These are phyloP conservation scores for Erebia aethiops DNA, from an alignment of 2,888 invertebrate species.

Conservation along the genomic window DNA sequence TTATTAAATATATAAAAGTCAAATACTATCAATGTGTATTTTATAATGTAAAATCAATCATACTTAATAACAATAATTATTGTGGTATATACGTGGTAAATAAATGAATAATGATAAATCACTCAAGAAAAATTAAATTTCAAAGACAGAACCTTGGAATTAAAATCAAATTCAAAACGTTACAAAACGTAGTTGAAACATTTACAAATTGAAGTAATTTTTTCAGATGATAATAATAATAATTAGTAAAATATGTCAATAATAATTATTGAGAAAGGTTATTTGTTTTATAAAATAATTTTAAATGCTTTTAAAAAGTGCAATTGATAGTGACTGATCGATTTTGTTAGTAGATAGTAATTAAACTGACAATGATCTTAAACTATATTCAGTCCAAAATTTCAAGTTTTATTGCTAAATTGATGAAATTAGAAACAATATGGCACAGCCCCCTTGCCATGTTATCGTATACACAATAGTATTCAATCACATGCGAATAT, in stretches of 20 bases:
- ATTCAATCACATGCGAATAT: background rate
- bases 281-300: constrained; percentile 51
- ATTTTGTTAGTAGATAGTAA: constrained; percentile 49
- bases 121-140: background rate
- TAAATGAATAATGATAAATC: background rate
- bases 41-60: background rate
- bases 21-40: background rate
- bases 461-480: constrained; percentile 37
- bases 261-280: constrained; percentile 23
- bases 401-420: constrained; percentile 66
- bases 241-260: background rate
- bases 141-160: constrained; percentile 22
- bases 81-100: background rate
- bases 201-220: constrained; percentile 1
- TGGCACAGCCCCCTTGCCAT: constrained; percentile 38
- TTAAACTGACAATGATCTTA: constrained; percentile 63
- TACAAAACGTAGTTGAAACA: background rate
- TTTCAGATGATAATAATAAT: background rate
- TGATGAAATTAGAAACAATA: constrained; percentile 50
- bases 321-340: constrained; percentile 53
- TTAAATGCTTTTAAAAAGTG: constrained; percentile 76
- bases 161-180: constrained; percentile 3
- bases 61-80: background rate
- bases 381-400: constrained; percentile 72
- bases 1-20: background rate